Evolutionary conservation across 2,797 vertebrate genomes (phyloP), one percentile per base, ranked within the genome.

Genomic region (Hemibagrus guttatus): DNA sequence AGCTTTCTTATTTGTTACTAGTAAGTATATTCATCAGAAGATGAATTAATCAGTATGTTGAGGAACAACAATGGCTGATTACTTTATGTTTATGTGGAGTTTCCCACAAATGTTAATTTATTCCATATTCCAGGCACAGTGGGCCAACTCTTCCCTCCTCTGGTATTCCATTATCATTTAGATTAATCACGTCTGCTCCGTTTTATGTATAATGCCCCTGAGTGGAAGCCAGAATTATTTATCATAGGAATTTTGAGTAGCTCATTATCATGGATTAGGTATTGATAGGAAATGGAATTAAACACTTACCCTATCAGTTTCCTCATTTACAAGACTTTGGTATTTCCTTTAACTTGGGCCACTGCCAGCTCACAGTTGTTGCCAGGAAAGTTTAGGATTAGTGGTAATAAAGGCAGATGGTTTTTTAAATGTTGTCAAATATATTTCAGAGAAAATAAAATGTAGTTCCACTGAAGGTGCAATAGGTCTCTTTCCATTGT

Each of bases 191-290:
- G 89, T 92, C 91, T 92, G 85, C 91, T 93, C 93, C 88, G 92
- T 95, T 95, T 95, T 95, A 95, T 96, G 94, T 95, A 93, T 94
- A 91, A 84, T 91, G 94, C 93, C 94, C 93, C 91, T 89, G 92
- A 95, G 93, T 93, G 91, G 91, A 87, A 92, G 92, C 90, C 91
- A 92, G 88, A 89, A 91, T 91, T 94, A 92, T 93, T 92, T 92
- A 93, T 94, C 90, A 86, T 88, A 88, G 93, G 93, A 93, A 95
- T 95, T 92, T 92, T 92, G 91, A 94, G 90, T 86, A 93, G 90
- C 92, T 96, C 92, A 95, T 97, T 96, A 96, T 92, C 90, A 85
- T 92, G 91, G 91, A 94, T 95, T 95, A 94, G 91, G 91, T 92
- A 68, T 95, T 93, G 91, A 91, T 90, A 94, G 92, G 92, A 93